phyloP scores from a whole-genome alignment of 1,140 invertebrate species.

The Nixonia krombeini region DNA sequence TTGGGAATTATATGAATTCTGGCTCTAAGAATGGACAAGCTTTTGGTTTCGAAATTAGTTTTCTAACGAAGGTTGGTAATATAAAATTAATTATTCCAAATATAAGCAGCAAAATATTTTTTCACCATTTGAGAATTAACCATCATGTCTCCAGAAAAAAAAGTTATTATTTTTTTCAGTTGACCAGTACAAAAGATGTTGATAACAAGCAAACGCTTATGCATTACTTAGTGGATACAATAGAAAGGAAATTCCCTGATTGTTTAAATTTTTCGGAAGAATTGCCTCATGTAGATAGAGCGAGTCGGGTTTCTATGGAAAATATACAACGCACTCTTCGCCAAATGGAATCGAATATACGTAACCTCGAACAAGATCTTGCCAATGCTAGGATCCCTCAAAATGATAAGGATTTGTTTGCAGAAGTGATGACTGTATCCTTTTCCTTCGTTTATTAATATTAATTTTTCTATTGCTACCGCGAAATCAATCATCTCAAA shows the following conservation, averaged over 20 bases:
- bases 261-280: constrained; percentile 88
- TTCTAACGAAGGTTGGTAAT: constrained; percentile 90
- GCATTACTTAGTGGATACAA: constrained; percentile 91
- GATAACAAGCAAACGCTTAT: constrained; percentile 94
- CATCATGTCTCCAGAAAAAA: no score
- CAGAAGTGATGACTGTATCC: constrained; percentile 86
- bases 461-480: no score
- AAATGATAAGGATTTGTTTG: constrained; percentile 85
- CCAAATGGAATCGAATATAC: constrained; percentile 89
- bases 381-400: constrained; percentile 84
- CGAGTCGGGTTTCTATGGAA: constrained; percentile 88
- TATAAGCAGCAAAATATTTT: no score
- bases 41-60: constrained; percentile 97
- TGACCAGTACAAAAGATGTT: constrained; percentile 93
- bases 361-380: constrained; percentile 90
- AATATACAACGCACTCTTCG: constrained; percentile 86
- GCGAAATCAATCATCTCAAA: no score
- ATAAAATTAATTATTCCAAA: no score
- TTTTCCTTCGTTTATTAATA: constrained; percentile 52
- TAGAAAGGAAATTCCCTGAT: constrained; percentile 92
- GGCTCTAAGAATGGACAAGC: constrained; percentile 94
- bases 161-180: constrained; percentile 71
- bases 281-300: constrained; percentile 86
- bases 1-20: constrained; percentile 97
- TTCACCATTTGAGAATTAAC: no score